Conservation (phyloP, 2,113 vertebrate genomes). For the Rafetus swinhoei region DNA sequence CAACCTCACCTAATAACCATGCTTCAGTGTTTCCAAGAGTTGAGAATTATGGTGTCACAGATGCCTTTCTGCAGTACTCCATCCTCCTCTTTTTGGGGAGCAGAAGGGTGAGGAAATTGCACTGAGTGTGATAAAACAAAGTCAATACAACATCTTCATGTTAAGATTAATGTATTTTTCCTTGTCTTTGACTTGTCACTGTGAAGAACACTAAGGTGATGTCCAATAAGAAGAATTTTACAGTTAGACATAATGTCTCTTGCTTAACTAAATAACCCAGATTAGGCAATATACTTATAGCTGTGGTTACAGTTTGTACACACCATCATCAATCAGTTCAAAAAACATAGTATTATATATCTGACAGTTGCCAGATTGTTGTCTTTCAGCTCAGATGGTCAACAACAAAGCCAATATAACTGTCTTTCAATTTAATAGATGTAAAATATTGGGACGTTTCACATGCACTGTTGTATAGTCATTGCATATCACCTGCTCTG, state of each 20-base stretch:
- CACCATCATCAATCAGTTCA: background rate
- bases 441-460: background rate
- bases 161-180: background rate
- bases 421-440: background rate
- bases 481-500: background rate
- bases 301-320: background rate
- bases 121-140: background rate
- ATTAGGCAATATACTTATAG: background rate
- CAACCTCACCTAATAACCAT: background rate
- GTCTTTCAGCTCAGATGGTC: background rate
- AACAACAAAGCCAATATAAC: background rate
- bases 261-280: background rate
- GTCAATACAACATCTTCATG: background rate
- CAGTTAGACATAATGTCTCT: background rate
- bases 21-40: background rate
- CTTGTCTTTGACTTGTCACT: background rate
- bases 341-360: background rate
- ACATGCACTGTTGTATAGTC: background rate
- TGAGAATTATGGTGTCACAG: background rate
- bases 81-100: too few relatives aligned
- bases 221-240: background rate
- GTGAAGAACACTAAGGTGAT: background rate
- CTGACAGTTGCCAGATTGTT: background rate
- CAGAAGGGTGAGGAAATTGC: background rate
- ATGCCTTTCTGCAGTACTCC: too few relatives aligned